Base-by-base conservation (phyloP, 2,797 vertebrate species). In the Psittacula derbiana region DNA sequence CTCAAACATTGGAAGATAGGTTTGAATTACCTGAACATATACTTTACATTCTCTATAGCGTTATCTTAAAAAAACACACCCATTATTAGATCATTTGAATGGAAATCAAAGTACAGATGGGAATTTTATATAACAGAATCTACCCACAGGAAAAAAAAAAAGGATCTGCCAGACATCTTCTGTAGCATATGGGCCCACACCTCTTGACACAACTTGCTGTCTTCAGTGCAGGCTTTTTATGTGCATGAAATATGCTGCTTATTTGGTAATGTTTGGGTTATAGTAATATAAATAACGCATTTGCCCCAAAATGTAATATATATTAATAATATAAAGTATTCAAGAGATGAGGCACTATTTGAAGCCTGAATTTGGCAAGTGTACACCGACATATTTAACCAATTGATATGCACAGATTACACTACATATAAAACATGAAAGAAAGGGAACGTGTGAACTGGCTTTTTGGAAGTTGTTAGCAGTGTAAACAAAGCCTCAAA, bases 81-180 rank as follows among this genome's bases (percentile, higher is more conserved):
- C 67, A 86, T 80, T 96, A 95, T 79, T 88, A 90, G n/a, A 67
- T 36, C 21, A 64, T 94, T 90, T 95, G 88, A 96, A 93, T 90
- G 57, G 86, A 93, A 92, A 94, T 94, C 82, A 94, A 94, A 96
- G 90, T 90, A 85, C 76, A 93, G 85, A 92, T 84, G 82, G 76
- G 90, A 91, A 92, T 92, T 94, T 94, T 70, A 95, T 88, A 40
- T 41, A 83, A 84, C 73, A 84, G 58, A 93, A 93, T 79, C 70
- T 91, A 88, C 82, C 72, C 70, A 81, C 60, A 84, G 80, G 20
- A 52, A 69, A 69, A 85, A 38, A 46, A 33, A 60, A 82, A 87
- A 38, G 27, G 50, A 62, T 92, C 90, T 91, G 50, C 79, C 69
- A 95, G 65, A 60, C 53, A 61, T 75, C 72, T 96, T 91, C 96